Evolutionary conservation across 2,888 invertebrate genomes (phyloP), one percentile per base, ranked within the genome.

Genomic region (Acholoe squamosa): DNA sequence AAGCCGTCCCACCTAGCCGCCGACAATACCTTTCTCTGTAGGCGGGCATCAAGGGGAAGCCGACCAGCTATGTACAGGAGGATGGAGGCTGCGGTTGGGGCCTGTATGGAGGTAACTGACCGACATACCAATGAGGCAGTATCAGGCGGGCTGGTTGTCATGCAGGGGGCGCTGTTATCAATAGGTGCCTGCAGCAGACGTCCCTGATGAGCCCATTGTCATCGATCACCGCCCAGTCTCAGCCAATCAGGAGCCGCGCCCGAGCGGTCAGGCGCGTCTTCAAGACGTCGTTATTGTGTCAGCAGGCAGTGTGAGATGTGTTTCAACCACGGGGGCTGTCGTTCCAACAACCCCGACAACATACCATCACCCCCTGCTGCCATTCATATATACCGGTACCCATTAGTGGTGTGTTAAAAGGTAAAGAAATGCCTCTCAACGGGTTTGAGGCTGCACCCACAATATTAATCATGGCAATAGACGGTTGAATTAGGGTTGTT

Each of bases 181-280:
- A 71, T 71, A 71, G 71, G 28, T 25, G 71, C 14, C 25, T 71
- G 71, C 16, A 28, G 71, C 71, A 71, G 71, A 71, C 71, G 71
- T 25, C 28, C 71, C 71, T 71, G 71, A 71, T 71, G 71, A 71
- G 71, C n/a, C 71, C 71, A 71, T 71, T 71, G 71, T 71, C 71
- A 28, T 71, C 71, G 71, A 71, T 71, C 71, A 71, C 71, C 71
- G 14, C 28, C 31, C 71, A 14, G 28, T 7, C 61, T n/a, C 71
- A 25, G 31, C 71, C 71, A 71, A 71, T 71, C 71, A 71, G 71
- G 71, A 71, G 71, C n/a, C 71, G 28, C n/a, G 25, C 71, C 25
- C 14, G 71, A 0, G 0, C 22, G 3, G 14, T 19, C 61, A 61
- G 61, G 7, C 1, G 19, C 3, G 28, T 25, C 31, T 71, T 28